Percentiles rank a stretch among this genome's conserved stretches.
Conservation (phyloP, 1,140 invertebrate species). For the Brachionus manjavacas region DNA sequence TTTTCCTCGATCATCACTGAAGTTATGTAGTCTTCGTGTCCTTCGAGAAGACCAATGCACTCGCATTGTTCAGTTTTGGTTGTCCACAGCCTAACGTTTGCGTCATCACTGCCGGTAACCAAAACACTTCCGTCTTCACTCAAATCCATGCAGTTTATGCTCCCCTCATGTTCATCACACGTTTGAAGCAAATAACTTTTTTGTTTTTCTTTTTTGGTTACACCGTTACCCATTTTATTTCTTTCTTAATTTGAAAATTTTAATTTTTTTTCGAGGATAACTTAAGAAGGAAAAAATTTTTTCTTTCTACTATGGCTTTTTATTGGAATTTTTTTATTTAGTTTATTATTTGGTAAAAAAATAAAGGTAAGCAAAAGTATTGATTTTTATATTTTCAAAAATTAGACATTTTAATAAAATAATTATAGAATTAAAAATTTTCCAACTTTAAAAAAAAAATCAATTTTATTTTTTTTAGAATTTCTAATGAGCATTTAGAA, state of each 20-base stretch:
- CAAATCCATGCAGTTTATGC: conserved; percentile 61
- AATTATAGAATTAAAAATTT: neutral
- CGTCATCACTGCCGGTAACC: conserved; percentile 61
- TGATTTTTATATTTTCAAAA: neutral
- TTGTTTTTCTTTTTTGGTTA: conserved; percentile 40
- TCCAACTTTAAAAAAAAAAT: neutral
- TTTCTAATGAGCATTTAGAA: neutral
- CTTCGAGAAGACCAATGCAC: conserved; percentile 59
- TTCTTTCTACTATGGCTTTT: neutral
- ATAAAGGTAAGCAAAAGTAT: neutral
- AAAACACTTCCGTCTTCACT: conserved; percentile 62
- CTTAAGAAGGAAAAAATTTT: neutral
- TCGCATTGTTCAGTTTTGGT: conserved; percentile 59
- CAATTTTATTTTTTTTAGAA: neutral
- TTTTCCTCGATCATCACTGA: conserved; percentile 59
- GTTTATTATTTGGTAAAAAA: neutral
- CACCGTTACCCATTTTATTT: conserved; percentile 22
- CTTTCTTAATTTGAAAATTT: neutral
- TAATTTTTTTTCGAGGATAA: neutral
- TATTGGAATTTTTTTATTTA: neutral
- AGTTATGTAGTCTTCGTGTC: conserved; percentile 61
- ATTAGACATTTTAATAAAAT: neutral
- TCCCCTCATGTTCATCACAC: conserved; percentile 54
- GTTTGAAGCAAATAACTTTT: conserved; percentile 21
- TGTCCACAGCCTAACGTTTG: conserved; percentile 59